A percentile compares a stretch with the other conserved stretches of the same genome.
phyloP scores from a whole-genome alignment of 2,888 invertebrate genomes.

The Leucophenga montana region DNA sequence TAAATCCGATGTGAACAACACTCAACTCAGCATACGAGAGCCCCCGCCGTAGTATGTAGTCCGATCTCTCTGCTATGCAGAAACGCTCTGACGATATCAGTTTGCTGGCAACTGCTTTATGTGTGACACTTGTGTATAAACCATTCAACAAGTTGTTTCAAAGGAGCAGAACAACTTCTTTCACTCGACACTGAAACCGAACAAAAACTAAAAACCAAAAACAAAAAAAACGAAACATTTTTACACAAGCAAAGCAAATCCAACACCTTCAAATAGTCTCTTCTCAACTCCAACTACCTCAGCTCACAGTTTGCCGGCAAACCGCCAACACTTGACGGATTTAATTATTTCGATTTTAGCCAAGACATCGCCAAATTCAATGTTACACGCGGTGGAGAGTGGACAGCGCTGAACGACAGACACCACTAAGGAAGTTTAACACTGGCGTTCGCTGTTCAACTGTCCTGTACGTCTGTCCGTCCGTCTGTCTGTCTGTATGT shows the following conservation, averaged over 20 bases:
- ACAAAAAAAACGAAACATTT: conserved; percentile 11
- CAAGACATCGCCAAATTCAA: conserved; percentile 35
- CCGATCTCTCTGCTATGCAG: conserved; percentile 46
- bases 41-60: neutral
- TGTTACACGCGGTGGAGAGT: conserved; percentile 10
- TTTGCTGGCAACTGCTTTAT: conserved; percentile 55
- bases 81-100: conserved; percentile 39
- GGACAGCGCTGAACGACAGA: neutral
- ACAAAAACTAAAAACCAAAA: neutral
- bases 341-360: conserved; percentile 70
- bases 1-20: conserved; percentile 39
- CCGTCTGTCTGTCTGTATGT: conserved; percentile 44
- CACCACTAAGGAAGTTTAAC: conserved; percentile 23
- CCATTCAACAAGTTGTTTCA: conserved; percentile 46
- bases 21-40: neutral
- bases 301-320: conserved; percentile 24
- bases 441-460: conserved; percentile 33
- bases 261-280: conserved; percentile 1
- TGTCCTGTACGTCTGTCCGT: neutral
- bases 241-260: neutral
- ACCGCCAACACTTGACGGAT: conserved; percentile 72
- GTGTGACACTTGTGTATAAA: conserved; percentile 62
- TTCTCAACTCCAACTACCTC: neutral
- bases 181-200: conserved; percentile 16
- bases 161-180: conserved; percentile 22